These are phyloP conservation scores for Solea senegalensis DNA, from an alignment of 2,113 vertebrate genomes.

Conservation along the genomic window DNA sequence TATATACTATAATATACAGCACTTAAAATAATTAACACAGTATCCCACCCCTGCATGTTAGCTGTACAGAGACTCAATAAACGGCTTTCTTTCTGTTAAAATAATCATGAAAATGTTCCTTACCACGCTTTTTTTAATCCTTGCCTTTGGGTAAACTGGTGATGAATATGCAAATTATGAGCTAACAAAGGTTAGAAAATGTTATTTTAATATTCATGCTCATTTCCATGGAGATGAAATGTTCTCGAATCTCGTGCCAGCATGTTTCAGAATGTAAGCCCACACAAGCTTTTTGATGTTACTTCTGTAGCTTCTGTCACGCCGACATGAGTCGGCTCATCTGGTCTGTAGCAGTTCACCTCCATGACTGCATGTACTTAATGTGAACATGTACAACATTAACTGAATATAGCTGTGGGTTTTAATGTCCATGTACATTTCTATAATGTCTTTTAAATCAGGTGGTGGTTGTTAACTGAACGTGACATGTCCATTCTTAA, in stretches of 20 bases:
- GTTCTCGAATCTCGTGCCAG: neutral
- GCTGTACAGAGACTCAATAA: too few relatives aligned
- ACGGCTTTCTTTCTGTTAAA: neutral
- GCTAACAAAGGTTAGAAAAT: slow-evolving; percentile 21
- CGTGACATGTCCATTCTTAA: too few relatives aligned
- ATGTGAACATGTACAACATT: neutral
- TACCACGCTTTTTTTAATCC: neutral
- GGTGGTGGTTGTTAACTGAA: too few relatives aligned
- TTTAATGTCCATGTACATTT: neutral
- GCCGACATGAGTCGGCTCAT: neutral
- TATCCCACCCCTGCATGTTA: too few relatives aligned
- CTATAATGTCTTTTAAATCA: too few relatives aligned
- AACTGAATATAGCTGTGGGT: neutral
- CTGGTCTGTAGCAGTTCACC: neutral
- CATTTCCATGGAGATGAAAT: slow-evolving; percentile 46
- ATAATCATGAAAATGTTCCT: slow-evolving; percentile 3
- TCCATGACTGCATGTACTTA: neutral
- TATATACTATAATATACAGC: too few relatives aligned
- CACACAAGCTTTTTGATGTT: slow-evolving; percentile 30
- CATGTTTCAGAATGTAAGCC: slow-evolving; percentile 33
- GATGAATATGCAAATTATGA: slow-evolving; percentile 29
- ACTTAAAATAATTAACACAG: too few relatives aligned
- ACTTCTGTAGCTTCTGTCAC: slow-evolving; percentile 1
- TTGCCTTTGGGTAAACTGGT: slow-evolving; percentile 1
- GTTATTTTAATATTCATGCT: slow-evolving; percentile 16